Conservation (phyloP, 2,888 invertebrate genomes). For the Choristoneura rosaceana region DNA sequence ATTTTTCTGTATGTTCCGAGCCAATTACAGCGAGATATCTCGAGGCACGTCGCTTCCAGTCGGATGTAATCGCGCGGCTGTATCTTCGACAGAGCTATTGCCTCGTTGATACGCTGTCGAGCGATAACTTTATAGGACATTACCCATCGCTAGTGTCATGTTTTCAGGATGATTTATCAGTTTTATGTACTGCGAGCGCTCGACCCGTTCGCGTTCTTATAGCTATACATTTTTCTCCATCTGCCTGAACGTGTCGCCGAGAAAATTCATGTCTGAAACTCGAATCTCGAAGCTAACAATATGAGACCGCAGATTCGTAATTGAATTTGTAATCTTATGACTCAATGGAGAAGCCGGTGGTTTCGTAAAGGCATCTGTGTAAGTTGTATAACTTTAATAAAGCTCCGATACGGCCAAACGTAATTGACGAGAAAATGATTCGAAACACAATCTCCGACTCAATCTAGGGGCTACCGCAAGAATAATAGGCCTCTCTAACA, state of each 20-base stretch:
- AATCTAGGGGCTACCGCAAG: slow-evolving; percentile 52
- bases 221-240: slow-evolving; percentile 26
- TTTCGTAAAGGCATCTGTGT: slow-evolving; percentile 40
- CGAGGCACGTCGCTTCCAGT: slow-evolving; percentile 43
- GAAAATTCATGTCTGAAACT: slow-evolving; percentile 30
- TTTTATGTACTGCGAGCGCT: slow-evolving; percentile 49
- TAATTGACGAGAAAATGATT: slow-evolving; percentile 55
- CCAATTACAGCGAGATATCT: slow-evolving; percentile 42
- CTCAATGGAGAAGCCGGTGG: slow-evolving; percentile 24
- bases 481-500: slow-evolving; percentile 44
- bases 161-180: slow-evolving; percentile 57
- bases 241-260: not conserved
- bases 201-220: slow-evolving; percentile 3
- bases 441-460: slow-evolving; percentile 49
- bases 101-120: slow-evolving; percentile 45
- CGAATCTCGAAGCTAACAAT: slow-evolving; percentile 26
- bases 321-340: slow-evolving; percentile 39
- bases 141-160: slow-evolving; percentile 53
- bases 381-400: slow-evolving; percentile 43
- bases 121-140: slow-evolving; percentile 57
- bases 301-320: slow-evolving; percentile 39
- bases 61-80: slow-evolving; percentile 38
- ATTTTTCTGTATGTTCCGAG: slow-evolving; percentile 40
- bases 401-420: slow-evolving; percentile 43
- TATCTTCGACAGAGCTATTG: slow-evolving; percentile 40